phyloP scores from a whole-genome alignment of 2,888 invertebrate genomes.

The Brachyopa scutellaris region DNA sequence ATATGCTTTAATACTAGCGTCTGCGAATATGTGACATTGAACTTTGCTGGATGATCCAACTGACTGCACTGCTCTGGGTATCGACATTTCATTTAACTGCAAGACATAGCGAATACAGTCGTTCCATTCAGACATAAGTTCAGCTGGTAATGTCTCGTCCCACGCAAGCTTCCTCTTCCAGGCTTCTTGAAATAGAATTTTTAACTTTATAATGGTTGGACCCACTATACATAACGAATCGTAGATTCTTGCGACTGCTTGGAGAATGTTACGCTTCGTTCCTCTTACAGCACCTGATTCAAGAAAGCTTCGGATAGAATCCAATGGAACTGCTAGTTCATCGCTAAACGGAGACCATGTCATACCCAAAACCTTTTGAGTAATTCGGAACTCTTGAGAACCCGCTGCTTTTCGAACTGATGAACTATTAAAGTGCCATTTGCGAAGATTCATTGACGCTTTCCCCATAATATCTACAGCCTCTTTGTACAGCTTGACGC shows the following conservation, averaged over 20 bases:
- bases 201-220: conserved; percentile 11
- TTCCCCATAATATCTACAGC: neutral
- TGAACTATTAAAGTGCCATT: conserved; percentile 17
- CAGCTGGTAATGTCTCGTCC: conserved; percentile 3
- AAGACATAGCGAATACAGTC: conserved; percentile 7
- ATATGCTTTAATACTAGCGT: conserved; percentile 2
- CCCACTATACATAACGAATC: conserved; percentile 3
- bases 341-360: neutral
- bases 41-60: neutral
- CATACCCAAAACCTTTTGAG: conserved; percentile 29
- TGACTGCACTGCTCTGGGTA: neutral
- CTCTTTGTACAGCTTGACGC: neutral
- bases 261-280: neutral
- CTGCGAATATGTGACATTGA: conserved; percentile 6
- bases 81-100: neutral
- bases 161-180: neutral
- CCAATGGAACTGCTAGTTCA: neutral
- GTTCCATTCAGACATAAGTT: neutral
- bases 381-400: neutral
- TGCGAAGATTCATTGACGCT: conserved; percentile 2
- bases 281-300: neutral
- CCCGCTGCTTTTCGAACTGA: neutral
- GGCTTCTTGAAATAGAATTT: conserved; percentile 1
- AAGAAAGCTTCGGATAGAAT: neutral
- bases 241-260: neutral